phyloP scores from a whole-genome alignment of 1,140 invertebrate genomes.

The Spodoptera litura region DNA sequence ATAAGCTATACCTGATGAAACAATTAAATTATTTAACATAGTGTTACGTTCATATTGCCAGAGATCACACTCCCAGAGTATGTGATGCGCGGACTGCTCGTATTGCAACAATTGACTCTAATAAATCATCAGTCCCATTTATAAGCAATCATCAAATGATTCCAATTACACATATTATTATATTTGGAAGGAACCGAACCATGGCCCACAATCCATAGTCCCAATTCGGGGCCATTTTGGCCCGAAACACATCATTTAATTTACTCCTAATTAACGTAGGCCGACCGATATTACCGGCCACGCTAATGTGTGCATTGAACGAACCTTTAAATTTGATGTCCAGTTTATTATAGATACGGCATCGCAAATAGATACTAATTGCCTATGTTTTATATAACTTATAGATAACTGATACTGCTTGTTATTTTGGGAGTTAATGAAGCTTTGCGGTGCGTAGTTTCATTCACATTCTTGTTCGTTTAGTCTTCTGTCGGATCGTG shows the following conservation, averaged over 20 bases:
- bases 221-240: slow-evolving; percentile 53
- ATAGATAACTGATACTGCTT: neutral
- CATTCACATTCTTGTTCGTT: no score
- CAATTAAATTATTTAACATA: no score
- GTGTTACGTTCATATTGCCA: no score
- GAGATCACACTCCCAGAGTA: no score
- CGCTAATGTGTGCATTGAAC: slow-evolving; percentile 41
- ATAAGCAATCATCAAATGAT: neutral
- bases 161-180: neutral
- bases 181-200: neutral
- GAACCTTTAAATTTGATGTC: slow-evolving; percentile 36
- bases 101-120: no score
- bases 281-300: slow-evolving; percentile 50
- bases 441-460: no score
- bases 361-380: neutral
- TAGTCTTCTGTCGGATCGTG: no score
- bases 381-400: slow-evolving; percentile 17
- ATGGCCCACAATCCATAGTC: slow-evolving; percentile 3
- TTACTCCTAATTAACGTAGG: slow-evolving; percentile 67
- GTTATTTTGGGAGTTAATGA: neutral
- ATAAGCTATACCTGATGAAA: no score
- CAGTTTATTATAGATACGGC: slow-evolving; percentile 34
- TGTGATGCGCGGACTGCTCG: no score
- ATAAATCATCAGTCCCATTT: neutral
- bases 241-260: slow-evolving; percentile 68